Evolutionary conservation across 2,113 vertebrate species (phyloP).

Genomic region (Trogon surrucura): DNA sequence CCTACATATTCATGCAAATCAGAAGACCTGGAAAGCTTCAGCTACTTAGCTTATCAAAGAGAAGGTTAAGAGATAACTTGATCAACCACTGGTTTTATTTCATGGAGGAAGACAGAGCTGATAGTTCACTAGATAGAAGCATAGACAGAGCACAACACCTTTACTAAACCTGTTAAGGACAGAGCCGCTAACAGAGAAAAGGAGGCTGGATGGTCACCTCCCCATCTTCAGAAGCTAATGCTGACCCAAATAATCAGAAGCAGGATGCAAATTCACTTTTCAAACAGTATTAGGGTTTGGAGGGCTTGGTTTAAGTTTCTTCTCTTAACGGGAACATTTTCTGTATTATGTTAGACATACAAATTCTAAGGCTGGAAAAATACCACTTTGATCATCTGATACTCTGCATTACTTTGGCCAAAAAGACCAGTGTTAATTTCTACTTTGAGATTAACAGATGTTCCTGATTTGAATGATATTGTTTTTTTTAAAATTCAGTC

Average conservation of each 20-base stretch:
- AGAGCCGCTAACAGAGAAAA: not conserved
- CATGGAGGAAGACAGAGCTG: not conserved
- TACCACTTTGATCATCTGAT: not conserved
- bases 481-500: not conserved
- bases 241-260: constrained; percentile 30
- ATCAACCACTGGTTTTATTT: constrained; percentile 12
- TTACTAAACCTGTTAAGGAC: not conserved
- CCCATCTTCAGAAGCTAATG: not conserved
- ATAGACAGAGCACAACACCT: not conserved
- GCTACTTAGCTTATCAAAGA: not conserved
- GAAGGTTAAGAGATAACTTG: constrained; percentile 20
- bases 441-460: constrained; percentile 1
- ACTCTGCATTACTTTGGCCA: not conserved
- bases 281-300: not conserved
- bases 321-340: not conserved
- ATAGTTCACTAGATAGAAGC: not conserved
- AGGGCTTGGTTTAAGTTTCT: constrained; percentile 16
- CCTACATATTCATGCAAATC: not conserved
- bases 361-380: not conserved
- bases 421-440: not conserved
- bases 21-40: constrained; percentile 3
- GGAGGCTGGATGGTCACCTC: not conserved
- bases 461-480: not conserved
- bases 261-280: constrained; percentile 55
- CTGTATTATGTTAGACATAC: not conserved